Percentiles rank a stretch among this genome's conserved stretches.
phyloP scores from a whole-genome alignment of 2,888 invertebrate species.

The Platycheirus rosarum region DNA sequence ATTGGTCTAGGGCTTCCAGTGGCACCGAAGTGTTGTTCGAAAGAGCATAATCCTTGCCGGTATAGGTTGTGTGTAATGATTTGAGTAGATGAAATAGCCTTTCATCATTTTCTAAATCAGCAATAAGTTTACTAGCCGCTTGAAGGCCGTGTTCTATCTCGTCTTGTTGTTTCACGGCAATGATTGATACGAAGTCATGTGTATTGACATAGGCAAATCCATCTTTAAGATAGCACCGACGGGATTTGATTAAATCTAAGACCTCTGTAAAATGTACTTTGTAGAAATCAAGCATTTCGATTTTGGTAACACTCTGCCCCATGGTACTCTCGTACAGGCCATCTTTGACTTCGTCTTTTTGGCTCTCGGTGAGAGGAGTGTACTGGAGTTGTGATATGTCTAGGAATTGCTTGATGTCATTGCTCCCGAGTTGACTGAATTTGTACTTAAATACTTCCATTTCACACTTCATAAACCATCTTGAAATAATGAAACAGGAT shows the following conservation, averaged over 20 bases:
- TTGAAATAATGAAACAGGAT: slow-evolving; percentile 49
- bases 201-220: slow-evolving; percentile 95
- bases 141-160: slow-evolving; percentile 81
- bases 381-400: slow-evolving; percentile 87
- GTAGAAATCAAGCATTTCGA: slow-evolving; percentile 88
- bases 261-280: slow-evolving; percentile 95
- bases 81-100: slow-evolving; percentile 89
- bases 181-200: slow-evolving; percentile 91
- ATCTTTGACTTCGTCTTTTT: slow-evolving; percentile 86
- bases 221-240: slow-evolving; percentile 90
- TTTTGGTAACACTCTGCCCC: slow-evolving; percentile 84
- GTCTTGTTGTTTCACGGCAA: slow-evolving; percentile 89
- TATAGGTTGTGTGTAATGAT: slow-evolving; percentile 91
- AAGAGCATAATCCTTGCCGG: slow-evolving; percentile 89
- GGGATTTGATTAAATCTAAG: slow-evolving; percentile 89
- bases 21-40: slow-evolving; percentile 85
- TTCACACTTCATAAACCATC: slow-evolving; percentile 95
- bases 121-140: slow-evolving; percentile 84
- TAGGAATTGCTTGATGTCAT: slow-evolving; percentile 87
- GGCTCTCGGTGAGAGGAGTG: slow-evolving; percentile 86
- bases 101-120: slow-evolving; percentile 92
- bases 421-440: slow-evolving; percentile 85
- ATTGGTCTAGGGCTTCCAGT: slow-evolving; percentile 89
- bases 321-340: slow-evolving; percentile 86
- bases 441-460: slow-evolving; percentile 93